Evolutionary conservation across 2,888 invertebrate species (phyloP).

Genomic region (Apamea sordens): DNA sequence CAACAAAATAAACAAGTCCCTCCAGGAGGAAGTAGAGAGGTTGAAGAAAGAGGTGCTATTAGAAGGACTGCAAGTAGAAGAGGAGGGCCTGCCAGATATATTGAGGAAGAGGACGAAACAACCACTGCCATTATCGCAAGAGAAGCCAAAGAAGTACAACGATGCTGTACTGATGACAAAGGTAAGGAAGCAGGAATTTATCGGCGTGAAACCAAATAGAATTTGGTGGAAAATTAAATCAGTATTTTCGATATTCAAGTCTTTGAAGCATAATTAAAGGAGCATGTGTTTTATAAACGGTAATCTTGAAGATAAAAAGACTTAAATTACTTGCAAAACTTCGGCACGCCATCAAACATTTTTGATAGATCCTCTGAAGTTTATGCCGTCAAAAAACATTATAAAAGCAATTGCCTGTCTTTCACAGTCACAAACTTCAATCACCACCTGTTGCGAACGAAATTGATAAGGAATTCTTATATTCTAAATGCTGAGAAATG

Average conservation of each 20-base stretch:
- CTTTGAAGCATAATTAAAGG: background rate
- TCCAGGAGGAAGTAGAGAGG: constrained; percentile 95
- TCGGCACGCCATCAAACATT: constrained; percentile 13
- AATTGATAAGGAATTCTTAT: constrained; percentile 31
- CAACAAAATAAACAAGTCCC: constrained; percentile 91
- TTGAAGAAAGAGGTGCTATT: constrained; percentile 95
- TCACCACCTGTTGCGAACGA: constrained; percentile 53
- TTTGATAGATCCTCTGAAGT: constrained; percentile 33
- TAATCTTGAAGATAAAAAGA: constrained; percentile 17
- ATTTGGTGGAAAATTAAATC: background rate
- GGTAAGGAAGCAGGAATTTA: constrained; percentile 71
- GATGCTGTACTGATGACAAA: constrained; percentile 86
- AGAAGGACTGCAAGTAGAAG: constrained; percentile 95
- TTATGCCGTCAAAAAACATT: constrained; percentile 30
- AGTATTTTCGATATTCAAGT: too few relatives aligned
- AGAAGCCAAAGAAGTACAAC: constrained; percentile 88
- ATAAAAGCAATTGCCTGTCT: constrained; percentile 53
- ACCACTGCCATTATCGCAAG: constrained; percentile 86
- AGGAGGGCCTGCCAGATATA: constrained; percentile 94
- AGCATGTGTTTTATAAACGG: background rate
- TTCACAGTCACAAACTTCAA: constrained; percentile 43
- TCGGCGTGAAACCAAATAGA: background rate
- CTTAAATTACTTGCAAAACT: constrained; percentile 15
- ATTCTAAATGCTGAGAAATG: background rate
- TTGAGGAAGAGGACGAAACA: constrained; percentile 93